Conservation (phyloP, 2,888 invertebrate species). For the Melieria omissa region DNA sequence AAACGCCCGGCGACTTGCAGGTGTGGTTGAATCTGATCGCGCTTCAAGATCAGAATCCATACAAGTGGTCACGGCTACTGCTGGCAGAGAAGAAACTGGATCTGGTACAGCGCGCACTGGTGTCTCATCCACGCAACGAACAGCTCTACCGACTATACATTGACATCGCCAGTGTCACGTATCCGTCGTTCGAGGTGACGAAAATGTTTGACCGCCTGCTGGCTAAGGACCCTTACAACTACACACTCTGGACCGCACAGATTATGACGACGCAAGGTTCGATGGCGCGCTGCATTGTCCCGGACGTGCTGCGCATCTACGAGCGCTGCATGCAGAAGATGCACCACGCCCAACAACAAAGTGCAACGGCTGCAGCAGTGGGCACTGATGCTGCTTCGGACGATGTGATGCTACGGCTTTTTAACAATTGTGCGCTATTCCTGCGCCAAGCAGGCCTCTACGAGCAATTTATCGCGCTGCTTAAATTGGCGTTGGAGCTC, state of each 20-base stretch:
- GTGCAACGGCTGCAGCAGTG: background rate
- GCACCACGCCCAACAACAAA: slow-evolving; percentile 51
- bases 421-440: slow-evolving; percentile 68
- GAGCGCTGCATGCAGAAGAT: slow-evolving; percentile 66
- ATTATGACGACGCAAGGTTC: slow-evolving; percentile 67
- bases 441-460: slow-evolving; percentile 78
- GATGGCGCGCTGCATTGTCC: slow-evolving; percentile 73
- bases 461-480: slow-evolving; percentile 79
- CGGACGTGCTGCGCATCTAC: slow-evolving; percentile 71
- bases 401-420: slow-evolving; percentile 67
- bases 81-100: slow-evolving; percentile 71
- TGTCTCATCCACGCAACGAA: slow-evolving; percentile 70
- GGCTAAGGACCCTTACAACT: slow-evolving; percentile 57
- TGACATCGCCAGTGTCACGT: slow-evolving; percentile 66
- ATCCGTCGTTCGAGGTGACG: slow-evolving; percentile 72
- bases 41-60: slow-evolving; percentile 68
- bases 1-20: slow-evolving; percentile 69
- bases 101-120: slow-evolving; percentile 72
- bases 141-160: slow-evolving; percentile 67
- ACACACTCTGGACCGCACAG: slow-evolving; percentile 61
- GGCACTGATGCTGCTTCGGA: slow-evolving; percentile 44
- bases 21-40: slow-evolving; percentile 73
- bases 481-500: slow-evolving; percentile 76
- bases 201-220: slow-evolving; percentile 57
- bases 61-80: slow-evolving; percentile 57